Evolutionary conservation across 2,888 invertebrate genomes (phyloP).

Genomic region (Rhodophaea formosa): DNA sequence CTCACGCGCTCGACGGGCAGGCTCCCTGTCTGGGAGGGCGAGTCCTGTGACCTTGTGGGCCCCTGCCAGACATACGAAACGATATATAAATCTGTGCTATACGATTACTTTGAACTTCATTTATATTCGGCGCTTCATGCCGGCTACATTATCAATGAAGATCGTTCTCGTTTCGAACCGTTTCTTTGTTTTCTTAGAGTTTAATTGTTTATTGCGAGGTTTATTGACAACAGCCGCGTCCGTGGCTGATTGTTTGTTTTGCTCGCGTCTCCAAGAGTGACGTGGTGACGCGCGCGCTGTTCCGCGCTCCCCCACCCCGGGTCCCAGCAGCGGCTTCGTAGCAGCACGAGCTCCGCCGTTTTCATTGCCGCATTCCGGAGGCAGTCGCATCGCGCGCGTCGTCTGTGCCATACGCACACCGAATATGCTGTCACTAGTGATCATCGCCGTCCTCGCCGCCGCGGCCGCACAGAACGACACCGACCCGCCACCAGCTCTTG

Average conservation of each 20-base stretch:
- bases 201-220: constrained; percentile 20
- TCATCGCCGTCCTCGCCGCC: constrained; percentile 57
- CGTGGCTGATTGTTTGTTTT: constrained; percentile 43
- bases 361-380: constrained; percentile 43
- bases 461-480: constrained; percentile 66
- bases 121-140: constrained; percentile 1
- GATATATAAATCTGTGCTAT: constrained; percentile 26
- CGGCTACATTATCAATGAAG: not conserved
- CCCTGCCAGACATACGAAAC: constrained; percentile 33
- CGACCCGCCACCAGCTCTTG: constrained; percentile 49
- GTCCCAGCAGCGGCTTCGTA: constrained; percentile 31
- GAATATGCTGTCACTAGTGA: constrained; percentile 56
- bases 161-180: not conserved
- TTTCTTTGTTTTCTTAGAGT: constrained; percentile 9
- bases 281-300: constrained; percentile 41
- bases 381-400: constrained; percentile 64
- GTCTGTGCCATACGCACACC: constrained; percentile 58
- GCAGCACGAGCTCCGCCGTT: constrained; percentile 34
- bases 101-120: constrained; percentile 7
- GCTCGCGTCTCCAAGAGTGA: constrained; percentile 39
- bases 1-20: constrained; percentile 32
- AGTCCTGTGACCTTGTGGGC: constrained; percentile 57
- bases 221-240: constrained; percentile 9
- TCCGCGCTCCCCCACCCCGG: constrained; percentile 46
- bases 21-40: constrained; percentile 69